phyloP scores from a whole-genome alignment of 2,888 invertebrate species.

The Crematogaster levior region DNA sequence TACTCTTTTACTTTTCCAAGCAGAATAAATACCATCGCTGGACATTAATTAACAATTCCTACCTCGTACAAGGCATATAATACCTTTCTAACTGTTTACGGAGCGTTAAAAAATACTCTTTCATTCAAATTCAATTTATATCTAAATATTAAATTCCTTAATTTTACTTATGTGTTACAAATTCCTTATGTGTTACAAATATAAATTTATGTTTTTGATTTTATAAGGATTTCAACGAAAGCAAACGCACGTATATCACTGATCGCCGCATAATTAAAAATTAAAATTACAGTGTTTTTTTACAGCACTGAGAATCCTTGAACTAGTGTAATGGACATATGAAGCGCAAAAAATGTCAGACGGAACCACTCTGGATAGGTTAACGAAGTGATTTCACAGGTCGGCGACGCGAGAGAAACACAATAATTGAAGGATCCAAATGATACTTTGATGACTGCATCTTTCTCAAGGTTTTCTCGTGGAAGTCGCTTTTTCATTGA shows the following conservation, averaged over 20 bases:
- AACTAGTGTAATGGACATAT: not conserved
- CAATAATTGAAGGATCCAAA: constrained; percentile 45
- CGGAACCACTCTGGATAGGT: not conserved
- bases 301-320: not conserved
- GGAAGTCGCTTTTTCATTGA: constrained; percentile 15
- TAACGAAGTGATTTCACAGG: not conserved
- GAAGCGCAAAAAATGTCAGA: not conserved
- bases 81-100: not conserved
- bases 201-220: not conserved
- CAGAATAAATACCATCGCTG: not conserved
- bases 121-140: not conserved
- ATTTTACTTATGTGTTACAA: too few species aligned
- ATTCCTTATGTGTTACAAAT: not conserved
- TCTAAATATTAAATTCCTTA: not conserved
- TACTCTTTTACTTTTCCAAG: not conserved
- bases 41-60: not conserved
- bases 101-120: not conserved
- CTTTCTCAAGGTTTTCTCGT: constrained; percentile 4
- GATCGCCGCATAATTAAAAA: not conserved
- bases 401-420: not conserved
- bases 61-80: not conserved
- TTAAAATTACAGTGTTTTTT: constrained; percentile 9
- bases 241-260: not conserved
- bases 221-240: not conserved
- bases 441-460: constrained; percentile 44